Percentiles rank a stretch among this genome's conserved stretches.
Conservation (phyloP, 2,113 vertebrate genomes). For the Seriola quinqueradiata region DNA sequence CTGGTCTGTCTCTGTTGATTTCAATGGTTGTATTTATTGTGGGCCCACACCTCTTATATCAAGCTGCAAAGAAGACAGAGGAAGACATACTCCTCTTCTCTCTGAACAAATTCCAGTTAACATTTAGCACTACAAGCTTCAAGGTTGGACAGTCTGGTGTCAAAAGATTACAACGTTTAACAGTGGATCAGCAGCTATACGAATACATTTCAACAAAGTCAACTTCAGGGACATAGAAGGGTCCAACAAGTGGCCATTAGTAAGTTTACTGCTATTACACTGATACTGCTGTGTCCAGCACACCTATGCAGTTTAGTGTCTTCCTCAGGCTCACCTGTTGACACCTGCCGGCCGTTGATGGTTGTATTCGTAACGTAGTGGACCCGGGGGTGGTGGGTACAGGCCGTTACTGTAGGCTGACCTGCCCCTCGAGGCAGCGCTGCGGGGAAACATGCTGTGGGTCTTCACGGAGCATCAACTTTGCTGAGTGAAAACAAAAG, state of each 20-base stretch:
- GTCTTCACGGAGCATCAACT: conserved; percentile 46
- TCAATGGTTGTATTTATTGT: neutral
- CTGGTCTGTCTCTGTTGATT: neutral
- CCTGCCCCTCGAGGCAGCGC: conserved; percentile 1
- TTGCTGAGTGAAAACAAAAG: neutral
- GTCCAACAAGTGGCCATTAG: neutral
- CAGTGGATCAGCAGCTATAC: neutral
- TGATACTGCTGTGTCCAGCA: neutral
- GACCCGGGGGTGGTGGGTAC: conserved; percentile 55
- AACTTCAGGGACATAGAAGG: too few species aligned
- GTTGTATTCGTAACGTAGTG: conserved; percentile 70
- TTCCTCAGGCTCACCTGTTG: conserved; percentile 62
- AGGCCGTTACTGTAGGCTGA: conserved; percentile 59
- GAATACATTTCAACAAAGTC: neutral
- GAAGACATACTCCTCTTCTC: neutral
- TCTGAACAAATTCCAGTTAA: too few species aligned
- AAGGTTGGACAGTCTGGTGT: neutral
- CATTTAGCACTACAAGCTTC: neutral
- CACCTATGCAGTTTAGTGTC: neutral
- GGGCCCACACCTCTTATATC: neutral
- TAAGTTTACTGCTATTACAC: neutral
- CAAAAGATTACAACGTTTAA: neutral
- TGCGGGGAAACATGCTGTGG: conserved; percentile 66
- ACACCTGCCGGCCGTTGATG: conserved; percentile 54
- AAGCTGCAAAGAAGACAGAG: neutral